Conservation (phyloP, 1,140 invertebrate species). For the Sarcophaga bullata region DNA sequence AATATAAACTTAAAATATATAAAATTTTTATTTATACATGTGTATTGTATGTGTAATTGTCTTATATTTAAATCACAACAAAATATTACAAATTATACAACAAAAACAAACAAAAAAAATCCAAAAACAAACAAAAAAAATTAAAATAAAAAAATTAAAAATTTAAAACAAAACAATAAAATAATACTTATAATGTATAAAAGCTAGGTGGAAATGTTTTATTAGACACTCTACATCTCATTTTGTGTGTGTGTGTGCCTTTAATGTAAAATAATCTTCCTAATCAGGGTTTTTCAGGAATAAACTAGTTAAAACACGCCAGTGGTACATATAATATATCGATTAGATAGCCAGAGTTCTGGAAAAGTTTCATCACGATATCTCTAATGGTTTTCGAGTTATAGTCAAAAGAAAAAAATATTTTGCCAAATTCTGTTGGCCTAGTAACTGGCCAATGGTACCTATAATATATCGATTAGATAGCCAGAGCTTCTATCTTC, state of each 20-base stretch:
- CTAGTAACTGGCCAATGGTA: no score
- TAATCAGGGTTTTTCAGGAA: no score
- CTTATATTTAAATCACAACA: constrained; percentile 20
- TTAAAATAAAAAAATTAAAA: not conserved
- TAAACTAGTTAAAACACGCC: no score
- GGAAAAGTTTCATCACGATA: not conserved
- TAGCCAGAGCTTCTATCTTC: no score
- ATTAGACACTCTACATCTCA: no score
- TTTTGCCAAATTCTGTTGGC: no score
- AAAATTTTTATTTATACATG: constrained; percentile 40
- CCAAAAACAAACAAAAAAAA: constrained; percentile 17
- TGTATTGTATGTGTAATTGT: constrained; percentile 38
- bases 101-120: constrained; percentile 28
- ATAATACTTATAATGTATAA: constrained; percentile 37
- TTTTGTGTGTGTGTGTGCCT: no score
- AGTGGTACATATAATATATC: no score
- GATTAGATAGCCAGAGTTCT: no score
- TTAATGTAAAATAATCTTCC: no score
- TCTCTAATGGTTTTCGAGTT: not conserved
- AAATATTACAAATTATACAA: constrained; percentile 38
- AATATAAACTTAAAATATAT: not conserved
- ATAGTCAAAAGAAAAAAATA: not conserved
- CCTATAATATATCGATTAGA: no score
- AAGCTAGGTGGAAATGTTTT: not conserved
- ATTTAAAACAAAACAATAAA: constrained; percentile 1